A percentile compares a stretch with the other conserved stretches of the same genome.
phyloP scores from a whole-genome alignment of 1,140 invertebrate genomes.

The Campoletis sonorensis region DNA sequence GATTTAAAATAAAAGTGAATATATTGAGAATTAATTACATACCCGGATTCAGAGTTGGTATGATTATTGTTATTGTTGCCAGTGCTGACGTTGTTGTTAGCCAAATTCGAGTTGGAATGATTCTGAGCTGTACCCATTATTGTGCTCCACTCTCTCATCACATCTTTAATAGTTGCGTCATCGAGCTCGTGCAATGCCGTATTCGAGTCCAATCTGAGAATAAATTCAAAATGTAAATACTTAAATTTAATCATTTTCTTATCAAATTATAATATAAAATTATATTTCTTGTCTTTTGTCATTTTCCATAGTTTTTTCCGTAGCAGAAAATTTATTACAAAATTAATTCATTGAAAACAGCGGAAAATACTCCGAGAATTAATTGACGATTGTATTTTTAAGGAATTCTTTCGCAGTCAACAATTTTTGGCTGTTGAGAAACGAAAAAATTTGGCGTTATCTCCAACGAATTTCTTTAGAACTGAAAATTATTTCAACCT shows the following conservation, averaged over 20 bases:
- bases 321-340: too few relatives aligned
- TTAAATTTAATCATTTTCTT: slow-evolving; percentile 2
- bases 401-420: too few relatives aligned
- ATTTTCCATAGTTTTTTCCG: too few relatives aligned
- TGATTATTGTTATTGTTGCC: slow-evolving; percentile 70
- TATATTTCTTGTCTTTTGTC: too few relatives aligned
- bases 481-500: too few relatives aligned
- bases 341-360: too few relatives aligned
- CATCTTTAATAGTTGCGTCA: slow-evolving; percentile 76
- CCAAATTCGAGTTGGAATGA: slow-evolving; percentile 64
- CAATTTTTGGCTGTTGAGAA: too few relatives aligned
- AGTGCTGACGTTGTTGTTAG: slow-evolving; percentile 70
- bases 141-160: slow-evolving; percentile 78
- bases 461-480: too few relatives aligned
- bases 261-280: too few relatives aligned
- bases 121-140: slow-evolving; percentile 74
- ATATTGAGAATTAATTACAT: slow-evolving; percentile 62
- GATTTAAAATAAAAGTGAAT: slow-evolving; percentile 24
- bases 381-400: too few relatives aligned
- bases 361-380: too few relatives aligned
- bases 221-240: slow-evolving; percentile 14
- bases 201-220: slow-evolving; percentile 72
- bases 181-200: slow-evolving; percentile 75
- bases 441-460: too few relatives aligned
- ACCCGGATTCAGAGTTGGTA: slow-evolving; percentile 69